Evolutionary conservation across 2,113 vertebrate genomes (phyloP).

Genomic region (Gallinago undulata): DNA sequence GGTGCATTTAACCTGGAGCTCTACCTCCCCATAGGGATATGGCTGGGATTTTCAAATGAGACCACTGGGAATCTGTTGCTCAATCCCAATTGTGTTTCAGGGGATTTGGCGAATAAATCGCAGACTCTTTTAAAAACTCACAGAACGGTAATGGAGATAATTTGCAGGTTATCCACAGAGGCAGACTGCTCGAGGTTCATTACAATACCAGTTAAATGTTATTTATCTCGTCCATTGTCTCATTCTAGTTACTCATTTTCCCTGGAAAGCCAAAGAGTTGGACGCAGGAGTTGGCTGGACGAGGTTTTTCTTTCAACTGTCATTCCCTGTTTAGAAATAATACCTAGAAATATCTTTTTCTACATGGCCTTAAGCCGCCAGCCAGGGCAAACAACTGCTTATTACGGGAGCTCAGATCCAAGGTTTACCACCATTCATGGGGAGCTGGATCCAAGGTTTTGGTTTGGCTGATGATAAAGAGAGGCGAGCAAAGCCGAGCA

Average conservation of each 20-base stretch:
- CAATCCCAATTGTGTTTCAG: not conserved
- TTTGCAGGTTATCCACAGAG: not conserved
- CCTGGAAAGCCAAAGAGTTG: not conserved
- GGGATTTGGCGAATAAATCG: not conserved
- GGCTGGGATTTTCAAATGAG: not conserved
- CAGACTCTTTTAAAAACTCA: not conserved
- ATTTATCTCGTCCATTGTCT: not conserved
- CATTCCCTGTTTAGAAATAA: not conserved
- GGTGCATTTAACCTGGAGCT: not conserved
- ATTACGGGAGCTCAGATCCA: not conserved
- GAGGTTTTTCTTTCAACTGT: not conserved
- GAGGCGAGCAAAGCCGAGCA: not conserved
- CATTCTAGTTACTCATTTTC: not conserved
- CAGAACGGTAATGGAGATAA: not conserved
- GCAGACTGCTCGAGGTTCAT: not conserved
- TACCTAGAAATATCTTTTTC: slow-evolving; percentile 8
- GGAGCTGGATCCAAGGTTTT: not conserved
- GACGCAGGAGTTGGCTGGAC: not conserved
- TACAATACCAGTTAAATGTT: not conserved
- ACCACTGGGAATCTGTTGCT: not conserved
- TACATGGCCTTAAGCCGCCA: not conserved
- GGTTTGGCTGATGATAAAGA: slow-evolving; percentile 4
- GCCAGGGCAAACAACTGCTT: slow-evolving; percentile 19
- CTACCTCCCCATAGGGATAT: not conserved
- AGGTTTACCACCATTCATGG: slow-evolving; percentile 9